A percentile compares a stretch with the other conserved stretches of the same genome.
Conservation (phyloP, 2,797 vertebrate species). For the Phoxinus dragarum region DNA sequence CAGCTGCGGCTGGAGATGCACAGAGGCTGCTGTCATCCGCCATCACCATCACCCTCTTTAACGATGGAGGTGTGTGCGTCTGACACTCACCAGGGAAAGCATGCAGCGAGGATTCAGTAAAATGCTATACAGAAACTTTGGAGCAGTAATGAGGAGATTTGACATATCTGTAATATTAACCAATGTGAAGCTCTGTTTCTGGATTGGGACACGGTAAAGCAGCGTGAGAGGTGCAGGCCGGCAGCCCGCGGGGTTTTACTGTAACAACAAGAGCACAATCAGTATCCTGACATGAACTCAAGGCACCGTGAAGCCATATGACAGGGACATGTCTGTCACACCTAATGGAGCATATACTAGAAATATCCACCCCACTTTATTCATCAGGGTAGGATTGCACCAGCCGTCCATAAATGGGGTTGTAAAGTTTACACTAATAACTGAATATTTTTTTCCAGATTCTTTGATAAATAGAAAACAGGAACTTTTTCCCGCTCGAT, state of each 20-base stretch:
- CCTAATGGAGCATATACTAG: slow-evolving; percentile 41
- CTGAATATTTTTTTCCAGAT: not conserved
- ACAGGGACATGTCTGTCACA: slow-evolving; percentile 53
- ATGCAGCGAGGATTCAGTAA: slow-evolving; percentile 12
- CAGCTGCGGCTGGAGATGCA: slow-evolving; percentile 68
- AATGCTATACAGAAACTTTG: slow-evolving; percentile 51
- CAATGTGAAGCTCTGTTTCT: slow-evolving; percentile 58
- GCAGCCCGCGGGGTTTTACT: slow-evolving; percentile 56
- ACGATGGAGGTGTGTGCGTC: slow-evolving; percentile 63
- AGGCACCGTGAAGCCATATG: slow-evolving; percentile 26
- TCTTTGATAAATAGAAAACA: not conserved
- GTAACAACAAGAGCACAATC: slow-evolving; percentile 49
- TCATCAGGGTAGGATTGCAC: slow-evolving; percentile 24
- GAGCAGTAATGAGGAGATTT: slow-evolving; percentile 63
- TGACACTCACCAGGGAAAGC: slow-evolving; percentile 42
- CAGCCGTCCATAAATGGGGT: not conserved
- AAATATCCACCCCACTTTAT: slow-evolving; percentile 41
- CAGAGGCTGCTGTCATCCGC: slow-evolving; percentile 68
- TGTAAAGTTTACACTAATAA: slow-evolving; percentile 6
- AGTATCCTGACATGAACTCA: slow-evolving; percentile 39
- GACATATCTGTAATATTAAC: slow-evolving; percentile 62
- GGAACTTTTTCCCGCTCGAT: not conserved
- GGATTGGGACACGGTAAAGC: slow-evolving; percentile 47
- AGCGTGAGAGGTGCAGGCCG: slow-evolving; percentile 45
- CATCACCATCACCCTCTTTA: slow-evolving; percentile 69